Conservation (phyloP, 2,888 invertebrate species). For the Lepidochrysops patricia region DNA sequence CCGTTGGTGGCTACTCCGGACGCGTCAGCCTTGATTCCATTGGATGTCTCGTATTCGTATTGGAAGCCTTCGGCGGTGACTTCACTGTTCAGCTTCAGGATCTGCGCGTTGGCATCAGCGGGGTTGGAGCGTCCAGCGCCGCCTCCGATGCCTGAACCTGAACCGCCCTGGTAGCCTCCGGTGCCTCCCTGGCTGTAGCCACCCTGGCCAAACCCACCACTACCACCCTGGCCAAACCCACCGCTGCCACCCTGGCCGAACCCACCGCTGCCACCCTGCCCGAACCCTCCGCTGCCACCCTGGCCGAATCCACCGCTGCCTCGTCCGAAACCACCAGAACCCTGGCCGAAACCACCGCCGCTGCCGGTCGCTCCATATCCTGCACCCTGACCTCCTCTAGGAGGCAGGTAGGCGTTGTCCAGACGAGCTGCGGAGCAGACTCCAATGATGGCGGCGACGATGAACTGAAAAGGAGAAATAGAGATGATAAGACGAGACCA, state of each 20-base stretch:
- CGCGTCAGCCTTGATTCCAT: conserved; percentile 66
- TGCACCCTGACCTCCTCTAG: conserved; percentile 58
- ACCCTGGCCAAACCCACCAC: conserved; percentile 20
- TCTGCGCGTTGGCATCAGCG: conserved; percentile 57
- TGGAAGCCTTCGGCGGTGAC: conserved; percentile 63
- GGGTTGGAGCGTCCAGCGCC: conserved; percentile 32
- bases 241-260: conserved; percentile 23
- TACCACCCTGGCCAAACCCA: conserved; percentile 22
- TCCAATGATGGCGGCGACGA: conserved; percentile 60
- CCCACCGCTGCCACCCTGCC: conserved; percentile 26
- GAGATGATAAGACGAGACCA: not conserved
- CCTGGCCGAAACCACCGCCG: conserved; percentile 24
- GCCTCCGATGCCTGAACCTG: conserved; percentile 30
- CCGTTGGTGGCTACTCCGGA: conserved; percentile 63
- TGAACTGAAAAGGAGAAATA: conserved; percentile 39
- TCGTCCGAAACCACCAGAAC: conserved; percentile 19
- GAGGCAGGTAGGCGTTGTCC: conserved; percentile 67
- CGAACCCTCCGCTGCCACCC: conserved; percentile 28
- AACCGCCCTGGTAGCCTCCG: conserved; percentile 24
- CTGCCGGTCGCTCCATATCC: conserved; percentile 43
- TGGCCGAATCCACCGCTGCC: conserved; percentile 26
- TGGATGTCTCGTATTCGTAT: conserved; percentile 66
- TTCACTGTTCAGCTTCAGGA: conserved; percentile 56
- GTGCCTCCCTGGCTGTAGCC: conserved; percentile 24
- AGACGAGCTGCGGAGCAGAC: conserved; percentile 63